A percentile compares a stretch with the other conserved stretches of the same genome.
Conservation (phyloP, 1,140 invertebrate species). For the Drosophila athabasca region DNA sequence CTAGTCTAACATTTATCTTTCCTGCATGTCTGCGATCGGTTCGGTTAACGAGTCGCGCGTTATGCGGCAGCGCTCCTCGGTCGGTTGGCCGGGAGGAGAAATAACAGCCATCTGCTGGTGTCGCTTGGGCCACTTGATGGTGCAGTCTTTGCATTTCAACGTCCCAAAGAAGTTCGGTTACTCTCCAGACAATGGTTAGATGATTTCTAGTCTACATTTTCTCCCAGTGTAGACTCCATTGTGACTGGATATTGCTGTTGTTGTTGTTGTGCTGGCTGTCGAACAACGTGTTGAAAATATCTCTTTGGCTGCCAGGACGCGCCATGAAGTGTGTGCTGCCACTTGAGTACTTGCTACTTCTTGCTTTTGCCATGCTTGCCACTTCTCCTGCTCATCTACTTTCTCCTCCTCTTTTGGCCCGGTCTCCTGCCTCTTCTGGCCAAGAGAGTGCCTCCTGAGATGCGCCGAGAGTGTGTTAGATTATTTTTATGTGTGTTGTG, state of each 20-base stretch:
- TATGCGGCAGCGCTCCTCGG: no score
- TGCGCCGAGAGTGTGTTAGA: constrained; percentile 68
- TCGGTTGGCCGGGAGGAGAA: no score
- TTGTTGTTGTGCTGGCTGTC: constrained; percentile 36
- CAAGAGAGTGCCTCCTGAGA: constrained; percentile 57
- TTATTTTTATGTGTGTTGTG: constrained; percentile 62
- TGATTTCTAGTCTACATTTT: not conserved
- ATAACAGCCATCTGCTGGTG: no score
- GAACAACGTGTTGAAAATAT: constrained; percentile 67
- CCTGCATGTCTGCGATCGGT: no score
- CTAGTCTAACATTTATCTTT: no score
- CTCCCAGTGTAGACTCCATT: constrained; percentile 33
- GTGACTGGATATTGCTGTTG: constrained; percentile 57
- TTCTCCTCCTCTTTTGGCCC: constrained; percentile 12
- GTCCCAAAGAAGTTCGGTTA: no score
- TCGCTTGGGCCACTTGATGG: no score
- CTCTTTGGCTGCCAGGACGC: constrained; percentile 56
- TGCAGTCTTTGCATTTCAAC: no score
- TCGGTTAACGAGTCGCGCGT: no score
- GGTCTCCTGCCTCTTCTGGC: constrained; percentile 14
- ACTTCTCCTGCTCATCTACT: not conserved
- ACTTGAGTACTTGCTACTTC: constrained; percentile 61
- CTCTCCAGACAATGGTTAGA: no score
- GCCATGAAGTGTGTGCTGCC: constrained; percentile 73
- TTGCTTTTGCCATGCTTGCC: constrained; percentile 10